Base-by-base conservation (phyloP, 2,797 vertebrate genomes). In the Pterois miles region DNA sequence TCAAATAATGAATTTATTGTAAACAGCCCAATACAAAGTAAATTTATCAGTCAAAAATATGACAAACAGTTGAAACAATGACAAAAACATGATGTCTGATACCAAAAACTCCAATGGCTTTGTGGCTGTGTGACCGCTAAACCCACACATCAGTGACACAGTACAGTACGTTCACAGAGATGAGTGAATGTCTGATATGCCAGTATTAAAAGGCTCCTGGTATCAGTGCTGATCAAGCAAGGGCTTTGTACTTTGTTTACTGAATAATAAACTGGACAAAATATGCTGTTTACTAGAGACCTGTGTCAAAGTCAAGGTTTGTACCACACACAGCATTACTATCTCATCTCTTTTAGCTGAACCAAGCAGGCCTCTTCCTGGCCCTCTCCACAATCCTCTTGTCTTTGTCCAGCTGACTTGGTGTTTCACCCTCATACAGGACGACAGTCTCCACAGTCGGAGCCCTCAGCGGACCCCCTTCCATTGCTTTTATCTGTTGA, bases 361-460 rank as follows among this genome's bases (percentile, higher is more conserved):
- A 99, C 98, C 98, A 99, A 48, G 94, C 93, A 0, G 98, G 98
- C 2, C 98, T 96, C 60, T 98, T 99, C 79, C 96, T 94, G 63
- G 93, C 78, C 83, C 92, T 93, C 90, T 99, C 98, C 76, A 99
- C 92, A 71, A 98, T 96, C 89, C 97, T 94, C 82, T 97, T 99
- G 83, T 93, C 95, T 80, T 94, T 90, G 79, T 98, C 96, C 29
- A 90, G 84, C 58, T 95, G 91, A 2, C 80, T 88, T 0, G 94
- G 94, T 0, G 88, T 94, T 89, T 99, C 98, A 18, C 96, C 97
- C 0, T 95, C 91, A 71, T 99, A 99, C 56, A 99, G 81, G 25
- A 99, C 90, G 0, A 97, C 80, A 1, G 96, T 96, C 91, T 99
- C 97, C 58, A 94, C 18, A 0, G 92, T 4, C 0, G 98, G 96